Evolutionary conservation across 2,797 vertebrate genomes (phyloP).

Genomic region (Syndactyla subalaris): DNA sequence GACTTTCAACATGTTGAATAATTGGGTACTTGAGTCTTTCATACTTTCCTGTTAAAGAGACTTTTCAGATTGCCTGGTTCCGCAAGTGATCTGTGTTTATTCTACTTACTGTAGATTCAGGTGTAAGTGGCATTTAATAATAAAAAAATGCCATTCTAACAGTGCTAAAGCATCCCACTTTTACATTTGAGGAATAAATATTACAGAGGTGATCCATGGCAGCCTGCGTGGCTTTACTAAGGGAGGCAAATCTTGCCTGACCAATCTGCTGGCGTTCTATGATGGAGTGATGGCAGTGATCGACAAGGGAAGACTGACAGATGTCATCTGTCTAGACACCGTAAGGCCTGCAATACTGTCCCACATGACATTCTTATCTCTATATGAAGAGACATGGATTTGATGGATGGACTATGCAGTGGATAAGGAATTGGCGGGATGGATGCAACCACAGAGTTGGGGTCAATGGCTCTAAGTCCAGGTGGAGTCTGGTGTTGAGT

Average conservation of each 20-base stretch:
- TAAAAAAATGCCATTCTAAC: background rate
- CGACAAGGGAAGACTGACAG: background rate
- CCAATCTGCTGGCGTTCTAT: background rate
- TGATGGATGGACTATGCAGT: background rate
- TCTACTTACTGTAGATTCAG: background rate
- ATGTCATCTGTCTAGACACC: background rate
- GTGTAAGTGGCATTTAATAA: background rate
- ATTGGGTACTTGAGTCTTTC: background rate
- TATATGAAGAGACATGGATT: background rate
- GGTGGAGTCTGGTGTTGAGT: background rate
- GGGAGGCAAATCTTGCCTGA: background rate
- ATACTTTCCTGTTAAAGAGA: background rate
- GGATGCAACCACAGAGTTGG: background rate
- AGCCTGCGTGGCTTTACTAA: background rate
- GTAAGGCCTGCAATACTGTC: background rate
- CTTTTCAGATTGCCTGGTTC: background rate
- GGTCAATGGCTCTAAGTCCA: background rate
- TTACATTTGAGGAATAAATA: background rate
- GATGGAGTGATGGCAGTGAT: background rate
- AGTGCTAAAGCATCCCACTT: background rate
- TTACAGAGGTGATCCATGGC: background rate
- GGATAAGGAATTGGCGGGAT: background rate
- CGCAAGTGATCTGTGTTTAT: background rate
- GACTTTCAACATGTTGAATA: background rate
- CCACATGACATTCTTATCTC: background rate